Conservation (phyloP, 2,797 vertebrate species). For the Perodicticus potto region DNA sequence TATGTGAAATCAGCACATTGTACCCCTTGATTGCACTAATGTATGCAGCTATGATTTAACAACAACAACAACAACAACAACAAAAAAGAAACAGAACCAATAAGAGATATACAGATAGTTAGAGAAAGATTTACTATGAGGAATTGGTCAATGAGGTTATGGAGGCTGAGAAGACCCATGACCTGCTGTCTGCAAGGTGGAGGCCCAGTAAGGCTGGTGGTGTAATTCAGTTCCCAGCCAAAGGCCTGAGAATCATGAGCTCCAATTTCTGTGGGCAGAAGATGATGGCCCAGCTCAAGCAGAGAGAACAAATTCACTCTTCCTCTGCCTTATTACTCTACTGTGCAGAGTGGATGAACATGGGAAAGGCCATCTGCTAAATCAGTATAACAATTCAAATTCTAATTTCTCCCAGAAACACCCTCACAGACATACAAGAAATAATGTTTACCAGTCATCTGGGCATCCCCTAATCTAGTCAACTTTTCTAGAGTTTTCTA, state of each 20-base stretch:
- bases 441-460: background rate
- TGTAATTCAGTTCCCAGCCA: background rate
- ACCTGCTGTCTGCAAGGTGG: background rate
- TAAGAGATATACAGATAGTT: background rate
- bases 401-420: background rate
- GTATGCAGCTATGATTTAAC: too few species aligned
- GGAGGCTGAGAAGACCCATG: background rate
- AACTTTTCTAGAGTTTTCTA: background rate
- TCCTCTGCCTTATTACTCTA: background rate
- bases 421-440: background rate
- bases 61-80: too few species aligned
- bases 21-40: too few species aligned
- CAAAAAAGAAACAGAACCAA: background rate
- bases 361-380: background rate
- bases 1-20: too few species aligned
- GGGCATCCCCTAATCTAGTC: background rate
- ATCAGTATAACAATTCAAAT: background rate
- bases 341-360: background rate
- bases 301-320: background rate
- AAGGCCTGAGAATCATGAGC: background rate
- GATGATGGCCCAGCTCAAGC: background rate
- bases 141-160: background rate
- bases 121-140: background rate
- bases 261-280: too few species aligned
- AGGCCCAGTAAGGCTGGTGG: too few species aligned